Base-by-base conservation (phyloP, 64 coral and sea anemone genomes). In the Actinia tenebrosa region DNA sequence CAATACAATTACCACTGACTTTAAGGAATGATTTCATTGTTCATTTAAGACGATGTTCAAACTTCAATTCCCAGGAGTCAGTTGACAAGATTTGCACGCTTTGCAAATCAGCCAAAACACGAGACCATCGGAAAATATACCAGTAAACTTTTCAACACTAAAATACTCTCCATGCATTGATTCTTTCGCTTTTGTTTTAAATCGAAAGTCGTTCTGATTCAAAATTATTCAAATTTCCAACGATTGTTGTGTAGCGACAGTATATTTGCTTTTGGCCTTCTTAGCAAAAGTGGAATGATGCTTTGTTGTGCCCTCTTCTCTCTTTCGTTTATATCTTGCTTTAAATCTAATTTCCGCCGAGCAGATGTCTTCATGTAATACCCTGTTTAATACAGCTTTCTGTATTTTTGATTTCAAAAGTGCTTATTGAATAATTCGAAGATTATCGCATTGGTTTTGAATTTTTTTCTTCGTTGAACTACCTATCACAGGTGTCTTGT, bases 151-250 rank as follows among this genome's bases (percentile, higher is more conserved):
- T 58, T 58, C 7, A 16, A 16, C 13, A 10, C 56, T 14, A 1
- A 58, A 58, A 14, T 58, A 58, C 56, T 58, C 7, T 58, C 10
- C 10, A 58, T 58, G 53, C 10, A 58, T 58, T 58, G 56, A 13
- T 2, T 66, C 19, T 22, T 66, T 66, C 25, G 69, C 25, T 30
- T 75, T 75, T 14, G 20, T 75, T 75, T 30, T 75, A 75, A 64
- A 23, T 42, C 13, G 20, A 75, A 75, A 75, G 26, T 75, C n/a
- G 9, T 75, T 75, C 3, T 14, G 11, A 75, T 75, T 75, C 26
- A 75, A 30, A 75, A 75, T 75, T 75, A 30, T 75, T 75, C 69
- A 75, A 75, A 75, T 30, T 30, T 75, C 10, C 69, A 30, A 75
- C 5, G 69, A 27, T 30, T 9, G 69, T 42, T 30, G 25, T 75